Evolutionary conservation across 2,113 vertebrate genomes (phyloP).

Genomic region (Gorilla gorilla): DNA sequence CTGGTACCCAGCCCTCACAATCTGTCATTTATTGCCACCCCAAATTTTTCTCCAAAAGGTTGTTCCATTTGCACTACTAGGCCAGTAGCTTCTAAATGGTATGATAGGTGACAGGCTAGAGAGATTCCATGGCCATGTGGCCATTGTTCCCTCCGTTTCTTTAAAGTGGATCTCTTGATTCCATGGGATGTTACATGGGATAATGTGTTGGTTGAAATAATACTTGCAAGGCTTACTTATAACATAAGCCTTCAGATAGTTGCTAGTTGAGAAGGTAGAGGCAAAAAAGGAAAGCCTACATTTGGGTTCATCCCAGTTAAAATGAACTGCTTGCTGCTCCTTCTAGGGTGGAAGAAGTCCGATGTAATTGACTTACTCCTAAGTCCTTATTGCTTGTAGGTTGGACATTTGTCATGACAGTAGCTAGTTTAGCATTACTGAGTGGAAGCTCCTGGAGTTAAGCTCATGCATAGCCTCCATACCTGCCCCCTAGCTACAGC

Average conservation of each 20-base stretch:
- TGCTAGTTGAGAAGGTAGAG: neutral
- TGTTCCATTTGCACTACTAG: neutral
- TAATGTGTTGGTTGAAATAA: neutral
- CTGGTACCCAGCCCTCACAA: neutral
- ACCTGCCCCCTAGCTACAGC: neutral
- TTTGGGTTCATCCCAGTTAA: neutral
- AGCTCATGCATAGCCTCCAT: neutral
- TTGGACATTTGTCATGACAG: neutral
- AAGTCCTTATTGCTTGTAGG: neutral
- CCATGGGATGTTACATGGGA: neutral
- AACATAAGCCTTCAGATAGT: neutral
- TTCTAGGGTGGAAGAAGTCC: neutral
- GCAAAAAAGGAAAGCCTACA: neutral
- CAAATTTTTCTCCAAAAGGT: neutral
- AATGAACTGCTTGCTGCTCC: neutral
- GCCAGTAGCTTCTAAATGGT: neutral
- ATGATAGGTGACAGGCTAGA: neutral
- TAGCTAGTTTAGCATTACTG: neutral
- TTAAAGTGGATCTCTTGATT: neutral
- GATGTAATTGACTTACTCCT: neutral
- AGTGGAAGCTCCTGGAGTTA: neutral
- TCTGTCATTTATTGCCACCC: accelerated
- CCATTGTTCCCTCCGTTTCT: neutral
- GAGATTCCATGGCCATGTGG: neutral
- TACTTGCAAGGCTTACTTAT: neutral